Evolutionary conservation across 2,113 vertebrate species (phyloP), one percentile per base, ranked within the genome.

Genomic region (Cichladusa arquata): DNA sequence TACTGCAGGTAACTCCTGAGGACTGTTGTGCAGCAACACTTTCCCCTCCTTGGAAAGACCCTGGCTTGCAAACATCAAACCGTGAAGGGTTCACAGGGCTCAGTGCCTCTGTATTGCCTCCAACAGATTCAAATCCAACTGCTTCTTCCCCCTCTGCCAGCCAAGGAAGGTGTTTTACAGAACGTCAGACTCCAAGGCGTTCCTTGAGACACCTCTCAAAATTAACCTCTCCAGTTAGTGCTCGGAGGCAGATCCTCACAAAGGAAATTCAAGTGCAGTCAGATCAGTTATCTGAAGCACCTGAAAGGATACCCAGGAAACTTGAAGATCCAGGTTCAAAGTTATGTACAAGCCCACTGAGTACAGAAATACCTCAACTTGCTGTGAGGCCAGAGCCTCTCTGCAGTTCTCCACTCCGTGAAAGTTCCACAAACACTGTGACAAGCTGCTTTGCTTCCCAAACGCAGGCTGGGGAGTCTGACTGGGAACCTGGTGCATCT

Each of bases 1-100:
- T 97, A 17, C 36, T 92, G 34, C 67, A 93, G 47, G 85, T 66
- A 31, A 94, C 96, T 0, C 96, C 97, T 51, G 97, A 98, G 91
- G 92, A 93, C n/a, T 88, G 73, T 67, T 97, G 98, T 24, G 91
- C 91, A 31, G 95, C 93, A 11, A 92, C 93, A 36, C 64, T 98
- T 47, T 95, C 95, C 70, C 97, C 97, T 69, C 97, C 98, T 9
- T 88, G 94, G 24, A 97, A 97, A 90, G 90, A 73, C 26, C 20
- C 88, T 22, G 90, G 89, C 24, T 91, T 86, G 22, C 60, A 74
- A 65, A 93, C 94, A 11, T 93, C 96, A 73, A 95, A 79, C 81
- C 66, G 50, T 36, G 60, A 44, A 31, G 82, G 72, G 10, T 83
- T 38, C 26, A 12, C 28, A 85, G 79, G 31, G 82, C 93, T 71